Conservation (phyloP, 2,113 vertebrate genomes). For the Indri indri region DNA sequence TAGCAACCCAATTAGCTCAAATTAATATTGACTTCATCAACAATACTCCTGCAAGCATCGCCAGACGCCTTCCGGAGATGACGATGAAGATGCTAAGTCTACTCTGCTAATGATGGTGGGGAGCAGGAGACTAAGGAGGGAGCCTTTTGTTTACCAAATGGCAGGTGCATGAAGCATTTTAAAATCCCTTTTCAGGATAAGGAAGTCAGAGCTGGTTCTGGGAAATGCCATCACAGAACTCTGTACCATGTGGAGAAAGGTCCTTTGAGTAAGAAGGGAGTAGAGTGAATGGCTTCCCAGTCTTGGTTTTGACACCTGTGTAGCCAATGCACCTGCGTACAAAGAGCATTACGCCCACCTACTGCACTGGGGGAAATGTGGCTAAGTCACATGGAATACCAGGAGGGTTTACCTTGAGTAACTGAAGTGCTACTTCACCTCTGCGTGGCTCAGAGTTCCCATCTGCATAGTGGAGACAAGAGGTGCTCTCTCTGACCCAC, state of each 20-base stretch:
- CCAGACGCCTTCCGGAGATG: not conserved
- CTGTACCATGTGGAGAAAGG: not conserved
- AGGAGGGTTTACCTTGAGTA: not conserved
- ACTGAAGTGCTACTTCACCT: not conserved
- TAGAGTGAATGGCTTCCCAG: not conserved
- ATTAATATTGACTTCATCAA: not conserved
- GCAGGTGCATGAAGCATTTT: not conserved
- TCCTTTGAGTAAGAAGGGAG: not conserved
- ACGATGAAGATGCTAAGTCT: not conserved
- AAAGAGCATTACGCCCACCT: not conserved
- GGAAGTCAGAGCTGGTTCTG: not conserved
- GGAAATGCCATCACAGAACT: not conserved
- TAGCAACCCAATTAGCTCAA: not conserved
- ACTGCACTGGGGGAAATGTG: not conserved
- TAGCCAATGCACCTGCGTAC: not conserved
- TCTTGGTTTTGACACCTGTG: not conserved
- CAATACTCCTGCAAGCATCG: not conserved
- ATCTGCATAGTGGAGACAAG: constrained; percentile 60
- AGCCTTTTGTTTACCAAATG: not conserved
- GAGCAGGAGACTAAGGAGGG: not conserved
- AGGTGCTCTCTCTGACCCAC: constrained; percentile 12
- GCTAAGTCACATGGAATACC: not conserved
- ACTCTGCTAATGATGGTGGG: not conserved
- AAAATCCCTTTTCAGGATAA: not conserved
- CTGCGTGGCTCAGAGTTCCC: constrained; percentile 36